Evolutionary conservation across 2,888 invertebrate genomes (phyloP), one percentile per base, ranked within the genome.

Genomic region (Uloborus plumipes): DNA sequence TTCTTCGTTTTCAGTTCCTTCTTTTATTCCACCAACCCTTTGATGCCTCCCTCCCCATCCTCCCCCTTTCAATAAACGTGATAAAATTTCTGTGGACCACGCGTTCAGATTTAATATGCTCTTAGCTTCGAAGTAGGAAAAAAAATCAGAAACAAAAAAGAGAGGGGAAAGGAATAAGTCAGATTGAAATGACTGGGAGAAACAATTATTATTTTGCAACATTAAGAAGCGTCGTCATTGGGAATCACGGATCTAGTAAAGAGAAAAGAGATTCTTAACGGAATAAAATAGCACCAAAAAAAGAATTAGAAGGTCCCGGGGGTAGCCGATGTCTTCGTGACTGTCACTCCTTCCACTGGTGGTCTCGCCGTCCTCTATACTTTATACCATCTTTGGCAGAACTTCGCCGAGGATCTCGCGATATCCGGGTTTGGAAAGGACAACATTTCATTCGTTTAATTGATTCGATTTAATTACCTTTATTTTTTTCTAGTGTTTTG

Each of bases 201-300:
- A 81, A 81, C 80, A 81, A 81, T 81, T 81, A 81, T 77, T 51
- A 71, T 74, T 77, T 58, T 69, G 80, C 80, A 74, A 81, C 80
- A 81, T 81, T 81, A 81, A 81, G 80, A 81, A 81, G 59, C 71
- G 71, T 71, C 78, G 70, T 65, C 71, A 58, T 51, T 51, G 74
- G 65, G 26, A 81, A 81, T 81, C 80, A 81, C 80, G 80, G 80
- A 81, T 81, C 71, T 71, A 18, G 58, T 62, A 51, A 75, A 66
- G 22, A 58, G 79, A 66, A 64, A 64, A 47, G 67, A 67, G 67
- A 67, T 69, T 67, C 20, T 58, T 74, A 66, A 74, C 64, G 65
- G 73, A 80, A 62, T 62, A 76, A 76, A 76, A 69, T 61, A 61
- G 59, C 58, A 55, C 18, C 55, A 55, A 47, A 72, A n/a, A 72